Percentiles rank a stretch among this genome's conserved stretches.
Evolutionary conservation across 2,888 invertebrate species (phyloP).

Genomic region (Callyntrura sp.): DNA sequence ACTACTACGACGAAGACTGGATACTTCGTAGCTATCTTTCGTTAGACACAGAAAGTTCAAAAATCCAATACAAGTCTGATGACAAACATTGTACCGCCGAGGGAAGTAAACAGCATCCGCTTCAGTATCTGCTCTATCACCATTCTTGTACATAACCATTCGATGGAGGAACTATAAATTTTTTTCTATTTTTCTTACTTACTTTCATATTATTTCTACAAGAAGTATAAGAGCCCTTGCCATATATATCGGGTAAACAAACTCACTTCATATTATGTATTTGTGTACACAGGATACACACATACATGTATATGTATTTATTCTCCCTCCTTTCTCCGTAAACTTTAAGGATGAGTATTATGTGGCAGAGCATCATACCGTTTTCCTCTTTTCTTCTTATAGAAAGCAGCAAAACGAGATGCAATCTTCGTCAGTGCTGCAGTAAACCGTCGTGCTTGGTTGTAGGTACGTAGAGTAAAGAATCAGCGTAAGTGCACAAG

Average conservation of each 20-base stretch:
- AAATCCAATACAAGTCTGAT: background rate
- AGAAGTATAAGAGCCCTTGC: background rate
- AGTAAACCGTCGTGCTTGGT: background rate
- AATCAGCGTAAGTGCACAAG: conserved; percentile 27
- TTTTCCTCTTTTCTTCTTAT: background rate
- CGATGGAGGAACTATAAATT: no score
- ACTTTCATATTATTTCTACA: no score
- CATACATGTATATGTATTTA: no score
- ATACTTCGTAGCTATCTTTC: background rate
- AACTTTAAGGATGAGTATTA: background rate
- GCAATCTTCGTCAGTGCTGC: background rate
- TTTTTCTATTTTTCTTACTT: no score
- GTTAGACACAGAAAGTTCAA: background rate
- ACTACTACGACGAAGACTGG: background rate
- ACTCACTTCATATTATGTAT: no score
- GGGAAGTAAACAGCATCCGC: background rate
- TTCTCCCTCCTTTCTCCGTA: background rate
- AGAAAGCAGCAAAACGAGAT: conserved; percentile 11
- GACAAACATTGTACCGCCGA: background rate
- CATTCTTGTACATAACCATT: no score
- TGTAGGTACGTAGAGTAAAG: background rate
- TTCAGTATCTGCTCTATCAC: background rate
- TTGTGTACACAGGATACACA: no score
- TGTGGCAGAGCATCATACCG: background rate
- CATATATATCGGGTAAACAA: background rate